Conservation (phyloP, 1,140 invertebrate genomes). For the Drosophila jambulina region DNA sequence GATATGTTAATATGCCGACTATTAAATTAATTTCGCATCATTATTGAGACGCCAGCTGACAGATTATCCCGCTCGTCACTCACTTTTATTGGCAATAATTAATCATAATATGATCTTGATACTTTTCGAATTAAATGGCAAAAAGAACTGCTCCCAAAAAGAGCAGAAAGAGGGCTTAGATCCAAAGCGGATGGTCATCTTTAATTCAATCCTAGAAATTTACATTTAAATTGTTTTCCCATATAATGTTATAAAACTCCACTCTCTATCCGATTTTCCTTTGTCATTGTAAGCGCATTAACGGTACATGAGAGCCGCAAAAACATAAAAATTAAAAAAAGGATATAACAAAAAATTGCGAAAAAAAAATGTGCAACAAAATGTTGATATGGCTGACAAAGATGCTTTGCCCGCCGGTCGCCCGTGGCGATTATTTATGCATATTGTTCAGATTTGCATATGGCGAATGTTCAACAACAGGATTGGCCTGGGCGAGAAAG, state of each 20-base stretch:
- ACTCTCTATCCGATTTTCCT: slow-evolving; percentile 1
- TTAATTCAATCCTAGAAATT: slow-evolving; percentile 29
- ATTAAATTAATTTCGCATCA: slow-evolving; percentile 33
- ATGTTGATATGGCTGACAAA: slow-evolving; percentile 48
- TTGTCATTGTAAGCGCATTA: slow-evolving; percentile 41
- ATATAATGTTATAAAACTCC: slow-evolving; percentile 13
- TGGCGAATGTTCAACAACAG: slow-evolving; percentile 44
- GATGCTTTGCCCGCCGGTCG: slow-evolving; percentile 36
- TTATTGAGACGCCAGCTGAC: slow-evolving; percentile 12
- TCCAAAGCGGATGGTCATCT: slow-evolving; percentile 3
- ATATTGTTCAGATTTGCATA: slow-evolving; percentile 61
- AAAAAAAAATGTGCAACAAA: slow-evolving; percentile 41
- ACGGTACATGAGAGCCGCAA: background rate
- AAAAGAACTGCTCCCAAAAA: background rate
- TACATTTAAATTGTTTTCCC: slow-evolving; percentile 27
- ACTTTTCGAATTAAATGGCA: background rate
- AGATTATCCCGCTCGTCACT: slow-evolving; percentile 9
- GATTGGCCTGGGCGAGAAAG: background rate
- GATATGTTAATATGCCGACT: slow-evolving; percentile 26
- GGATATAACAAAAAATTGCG: background rate
- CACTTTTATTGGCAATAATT: slow-evolving; percentile 15
- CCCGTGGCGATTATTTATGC: slow-evolving; percentile 55
- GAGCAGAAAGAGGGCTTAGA: background rate
- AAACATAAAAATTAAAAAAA: slow-evolving; percentile 14
- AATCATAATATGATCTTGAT: background rate